These are phyloP conservation scores for Galendromus occidentalis DNA, from an alignment of 1,140 invertebrate species.

Conservation along the genomic window DNA sequence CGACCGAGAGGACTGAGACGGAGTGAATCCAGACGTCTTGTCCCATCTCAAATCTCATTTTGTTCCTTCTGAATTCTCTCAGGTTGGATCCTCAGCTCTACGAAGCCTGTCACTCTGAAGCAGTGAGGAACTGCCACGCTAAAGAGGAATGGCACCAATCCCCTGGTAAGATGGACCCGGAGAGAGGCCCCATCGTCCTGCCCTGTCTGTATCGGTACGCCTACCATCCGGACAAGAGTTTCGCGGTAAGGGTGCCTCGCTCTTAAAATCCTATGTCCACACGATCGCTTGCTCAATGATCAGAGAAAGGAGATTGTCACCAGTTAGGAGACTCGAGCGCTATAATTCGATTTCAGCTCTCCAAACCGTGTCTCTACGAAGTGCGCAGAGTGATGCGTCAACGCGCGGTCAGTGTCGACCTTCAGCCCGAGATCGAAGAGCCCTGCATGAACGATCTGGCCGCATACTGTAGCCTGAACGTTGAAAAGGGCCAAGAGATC, in stretches of 20 bases:
- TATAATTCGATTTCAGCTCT: slow-evolving; percentile 21
- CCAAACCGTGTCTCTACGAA: slow-evolving; percentile 40
- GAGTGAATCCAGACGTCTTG: too few species aligned
- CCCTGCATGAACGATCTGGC: slow-evolving; percentile 66
- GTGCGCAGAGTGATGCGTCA: slow-evolving; percentile 75
- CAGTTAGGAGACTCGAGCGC: too few species aligned
- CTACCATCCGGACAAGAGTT: slow-evolving; percentile 45
- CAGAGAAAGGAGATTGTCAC: too few species aligned
- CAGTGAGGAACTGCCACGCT: slow-evolving; percentile 55
- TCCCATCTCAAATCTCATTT: too few species aligned
- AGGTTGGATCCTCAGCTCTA: slow-evolving; percentile 69
- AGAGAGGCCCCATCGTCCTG: slow-evolving; percentile 54
- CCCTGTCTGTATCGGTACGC: slow-evolving; percentile 77
- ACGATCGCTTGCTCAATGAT: too few species aligned
- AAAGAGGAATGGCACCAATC: slow-evolving; percentile 50
- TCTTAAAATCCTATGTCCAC: too few species aligned
- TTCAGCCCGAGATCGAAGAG: slow-evolving; percentile 81
- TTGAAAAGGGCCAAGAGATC: slow-evolving; percentile 50
- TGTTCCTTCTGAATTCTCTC: slow-evolving; percentile 13
- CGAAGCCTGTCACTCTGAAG: slow-evolving; percentile 64
- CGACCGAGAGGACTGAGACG: too few species aligned
- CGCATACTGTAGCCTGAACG: slow-evolving; percentile 57
- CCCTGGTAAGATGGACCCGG: slow-evolving; percentile 35
- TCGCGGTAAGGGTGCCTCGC: slow-evolving; percentile 27
- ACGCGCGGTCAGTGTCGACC: slow-evolving; percentile 67